Conservation (phyloP, 2,113 vertebrate species). For the Phoenicopterus ruber region DNA sequence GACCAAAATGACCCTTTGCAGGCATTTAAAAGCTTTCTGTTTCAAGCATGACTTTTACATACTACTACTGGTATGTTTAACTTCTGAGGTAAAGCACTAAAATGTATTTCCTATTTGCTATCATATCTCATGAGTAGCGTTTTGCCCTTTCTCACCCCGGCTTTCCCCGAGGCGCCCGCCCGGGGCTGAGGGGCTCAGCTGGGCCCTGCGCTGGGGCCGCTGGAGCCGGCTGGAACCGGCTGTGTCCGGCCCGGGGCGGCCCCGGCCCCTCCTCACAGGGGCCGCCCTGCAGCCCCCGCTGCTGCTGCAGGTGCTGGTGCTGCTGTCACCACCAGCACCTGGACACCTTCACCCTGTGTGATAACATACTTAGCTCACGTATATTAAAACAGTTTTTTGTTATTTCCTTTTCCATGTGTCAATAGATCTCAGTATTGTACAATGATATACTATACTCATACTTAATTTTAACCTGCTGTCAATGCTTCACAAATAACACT, state of each 20-base stretch:
- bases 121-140: rapidly evolving
- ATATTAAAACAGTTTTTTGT: background rate
- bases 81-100: background rate
- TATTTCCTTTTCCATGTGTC: background rate
- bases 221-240: background rate
- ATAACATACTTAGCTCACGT: background rate
- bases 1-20: background rate
- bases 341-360: rapidly evolving
- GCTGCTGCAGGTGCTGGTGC: rapidly evolving
- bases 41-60: background rate
- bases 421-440: background rate
- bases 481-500: background rate
- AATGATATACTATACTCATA: background rate
- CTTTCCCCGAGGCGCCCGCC: no score
- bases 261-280: no score
- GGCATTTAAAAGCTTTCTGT: background rate
- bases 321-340: rapidly evolving
- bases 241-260: no score
- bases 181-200: background rate
- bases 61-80: background rate
- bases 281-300: rapidly evolving
- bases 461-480: background rate
- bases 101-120: background rate
- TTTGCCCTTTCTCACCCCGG: background rate
- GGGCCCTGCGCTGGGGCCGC: background rate